Evolutionary conservation across 2,113 vertebrate genomes (phyloP).

Genomic region (Canis aureus): DNA sequence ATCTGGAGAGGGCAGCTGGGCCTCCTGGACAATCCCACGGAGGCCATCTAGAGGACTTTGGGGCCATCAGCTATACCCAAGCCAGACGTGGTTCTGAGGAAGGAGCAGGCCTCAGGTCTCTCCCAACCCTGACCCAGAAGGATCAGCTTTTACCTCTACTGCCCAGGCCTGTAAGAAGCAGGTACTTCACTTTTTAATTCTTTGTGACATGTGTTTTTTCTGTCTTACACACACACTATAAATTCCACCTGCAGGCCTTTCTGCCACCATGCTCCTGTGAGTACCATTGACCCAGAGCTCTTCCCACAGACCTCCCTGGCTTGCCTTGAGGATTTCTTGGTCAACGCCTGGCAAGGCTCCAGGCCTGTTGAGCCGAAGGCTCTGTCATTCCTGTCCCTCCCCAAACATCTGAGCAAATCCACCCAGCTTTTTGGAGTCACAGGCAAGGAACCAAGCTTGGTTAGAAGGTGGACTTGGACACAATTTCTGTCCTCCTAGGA

Average conservation of each 20-base stretch:
- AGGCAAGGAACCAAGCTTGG: background rate
- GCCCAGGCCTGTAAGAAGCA: background rate
- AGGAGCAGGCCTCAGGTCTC: background rate
- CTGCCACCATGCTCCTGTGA: background rate
- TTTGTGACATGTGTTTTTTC: background rate
- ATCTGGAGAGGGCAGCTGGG: background rate
- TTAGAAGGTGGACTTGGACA: background rate
- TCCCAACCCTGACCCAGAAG: background rate
- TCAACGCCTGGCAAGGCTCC: background rate
- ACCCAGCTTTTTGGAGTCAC: conserved; percentile 20
- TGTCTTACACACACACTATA: background rate
- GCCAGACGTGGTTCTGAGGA: background rate
- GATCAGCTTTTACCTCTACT: conserved; percentile 28
- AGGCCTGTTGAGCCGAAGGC: background rate
- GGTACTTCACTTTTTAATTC: conserved; percentile 32
- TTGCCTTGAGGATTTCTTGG: background rate
- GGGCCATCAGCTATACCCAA: background rate
- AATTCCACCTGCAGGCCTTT: background rate
- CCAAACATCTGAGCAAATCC: background rate
- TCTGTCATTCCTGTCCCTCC: background rate
- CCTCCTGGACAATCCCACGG: background rate
- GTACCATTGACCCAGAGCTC: background rate
- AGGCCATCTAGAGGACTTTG: conserved; percentile 62
- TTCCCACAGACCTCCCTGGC: background rate
- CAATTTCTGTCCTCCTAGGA: background rate